phyloP scores from a whole-genome alignment of 1,140 invertebrate genomes.

The Halesus radiatus region DNA sequence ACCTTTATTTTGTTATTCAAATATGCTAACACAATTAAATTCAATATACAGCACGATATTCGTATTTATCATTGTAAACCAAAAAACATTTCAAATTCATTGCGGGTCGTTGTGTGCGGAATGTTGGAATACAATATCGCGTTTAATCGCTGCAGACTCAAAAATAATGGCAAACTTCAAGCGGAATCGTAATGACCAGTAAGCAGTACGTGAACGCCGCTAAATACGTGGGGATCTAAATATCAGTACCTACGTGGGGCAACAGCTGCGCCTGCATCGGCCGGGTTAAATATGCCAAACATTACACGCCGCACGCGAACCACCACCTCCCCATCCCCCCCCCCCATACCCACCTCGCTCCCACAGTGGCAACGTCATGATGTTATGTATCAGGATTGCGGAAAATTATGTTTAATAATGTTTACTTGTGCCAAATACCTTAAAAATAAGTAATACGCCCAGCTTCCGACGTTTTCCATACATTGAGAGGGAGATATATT shows the following conservation, averaged over 20 bases:
- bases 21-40: too few relatives aligned
- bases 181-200: slow-evolving; percentile 38
- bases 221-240: slow-evolving; percentile 22
- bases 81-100: too few relatives aligned
- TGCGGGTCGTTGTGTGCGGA: neutral
- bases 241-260: neutral
- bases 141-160: slow-evolving; percentile 14
- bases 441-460: too few relatives aligned
- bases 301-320: neutral
- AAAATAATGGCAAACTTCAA: slow-evolving; percentile 32
- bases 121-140: slow-evolving; percentile 20
- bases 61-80: too few relatives aligned
- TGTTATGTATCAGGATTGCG: too few relatives aligned
- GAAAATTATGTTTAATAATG: too few relatives aligned
- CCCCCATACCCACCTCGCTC: neutral
- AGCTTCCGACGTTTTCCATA: too few relatives aligned
- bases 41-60: too few relatives aligned
- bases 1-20: too few relatives aligned
- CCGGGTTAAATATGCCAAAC: neutral
- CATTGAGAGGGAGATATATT: too few relatives aligned
- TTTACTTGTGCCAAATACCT: too few relatives aligned
- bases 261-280: slow-evolving; percentile 2
- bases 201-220: slow-evolving; percentile 14
- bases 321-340: neutral
- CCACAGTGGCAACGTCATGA: neutral